Evolutionary conservation across 2,113 vertebrate species (phyloP).

Genomic region (Salminus brasiliensis): DNA sequence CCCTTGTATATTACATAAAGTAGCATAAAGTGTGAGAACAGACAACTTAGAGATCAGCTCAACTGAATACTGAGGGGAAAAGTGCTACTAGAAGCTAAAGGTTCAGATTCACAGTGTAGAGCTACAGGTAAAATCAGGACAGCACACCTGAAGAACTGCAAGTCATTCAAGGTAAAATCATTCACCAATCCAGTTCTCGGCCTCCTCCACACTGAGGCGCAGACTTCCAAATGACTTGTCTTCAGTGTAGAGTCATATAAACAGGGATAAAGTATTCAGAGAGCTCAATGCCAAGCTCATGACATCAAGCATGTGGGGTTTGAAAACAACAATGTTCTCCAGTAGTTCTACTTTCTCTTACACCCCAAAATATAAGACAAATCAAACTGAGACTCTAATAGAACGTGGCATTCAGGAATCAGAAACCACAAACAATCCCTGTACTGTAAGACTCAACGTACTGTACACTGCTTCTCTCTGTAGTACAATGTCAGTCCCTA

Average conservation of each 20-base stretch:
- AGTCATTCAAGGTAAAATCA: background rate
- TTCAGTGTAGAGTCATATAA: background rate
- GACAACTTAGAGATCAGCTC: no score
- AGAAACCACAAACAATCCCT: constrained; percentile 31
- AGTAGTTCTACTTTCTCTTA: background rate
- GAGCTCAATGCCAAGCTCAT: background rate
- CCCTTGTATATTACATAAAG: no score
- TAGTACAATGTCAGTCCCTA: background rate
- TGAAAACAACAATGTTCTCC: background rate
- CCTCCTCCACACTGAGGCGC: background rate
- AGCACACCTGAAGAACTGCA: background rate
- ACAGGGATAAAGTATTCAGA: background rate
- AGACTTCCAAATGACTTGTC: background rate
- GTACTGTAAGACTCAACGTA: background rate
- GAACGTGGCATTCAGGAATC: background rate
- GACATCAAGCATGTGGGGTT: background rate
- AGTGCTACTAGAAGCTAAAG: background rate
- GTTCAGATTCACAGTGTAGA: background rate
- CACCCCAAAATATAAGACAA: constrained; percentile 21
- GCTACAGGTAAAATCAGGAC: background rate
- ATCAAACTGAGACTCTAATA: background rate
- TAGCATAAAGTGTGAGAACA: no score
- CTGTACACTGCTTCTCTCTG: background rate
- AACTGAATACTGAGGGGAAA: no score
- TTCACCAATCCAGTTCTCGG: background rate